Conservation (phyloP, 2,797 vertebrate species). For the Helicolenus hilgendorfi region DNA sequence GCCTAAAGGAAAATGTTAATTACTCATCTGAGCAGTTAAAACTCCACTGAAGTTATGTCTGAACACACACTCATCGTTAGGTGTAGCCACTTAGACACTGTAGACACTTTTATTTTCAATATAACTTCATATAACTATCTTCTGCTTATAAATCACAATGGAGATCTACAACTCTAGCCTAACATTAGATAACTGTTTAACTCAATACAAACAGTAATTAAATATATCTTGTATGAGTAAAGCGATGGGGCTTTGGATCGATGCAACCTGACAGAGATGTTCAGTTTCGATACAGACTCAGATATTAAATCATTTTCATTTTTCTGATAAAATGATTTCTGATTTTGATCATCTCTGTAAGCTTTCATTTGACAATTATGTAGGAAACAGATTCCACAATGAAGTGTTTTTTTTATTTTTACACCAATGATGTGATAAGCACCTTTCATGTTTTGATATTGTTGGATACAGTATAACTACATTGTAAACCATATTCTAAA, state of each 20-base stretch:
- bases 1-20: neutral
- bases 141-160: neutral
- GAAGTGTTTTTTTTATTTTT: neutral
- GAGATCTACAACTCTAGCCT: neutral
- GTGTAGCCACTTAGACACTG: no score
- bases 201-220: neutral
- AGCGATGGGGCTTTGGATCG: slow-evolving; percentile 93
- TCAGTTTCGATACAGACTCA: slow-evolving; percentile 90
- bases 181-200: neutral
- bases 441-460: neutral
- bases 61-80: no score
- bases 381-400: neutral
- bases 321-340: neutral
- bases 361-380: neutral
- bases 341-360: neutral
- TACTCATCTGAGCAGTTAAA: neutral
- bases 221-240: neutral
- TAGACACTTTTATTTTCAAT: neutral
- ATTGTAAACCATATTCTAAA: neutral
- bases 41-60: neutral
- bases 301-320: slow-evolving; percentile 49
- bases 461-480: neutral
- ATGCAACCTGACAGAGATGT: slow-evolving; percentile 91
- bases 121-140: neutral
- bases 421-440: neutral